These are phyloP conservation scores for Hemibagrus guttatus DNA, from an alignment of 2,797 vertebrate species.

Conservation along the genomic window DNA sequence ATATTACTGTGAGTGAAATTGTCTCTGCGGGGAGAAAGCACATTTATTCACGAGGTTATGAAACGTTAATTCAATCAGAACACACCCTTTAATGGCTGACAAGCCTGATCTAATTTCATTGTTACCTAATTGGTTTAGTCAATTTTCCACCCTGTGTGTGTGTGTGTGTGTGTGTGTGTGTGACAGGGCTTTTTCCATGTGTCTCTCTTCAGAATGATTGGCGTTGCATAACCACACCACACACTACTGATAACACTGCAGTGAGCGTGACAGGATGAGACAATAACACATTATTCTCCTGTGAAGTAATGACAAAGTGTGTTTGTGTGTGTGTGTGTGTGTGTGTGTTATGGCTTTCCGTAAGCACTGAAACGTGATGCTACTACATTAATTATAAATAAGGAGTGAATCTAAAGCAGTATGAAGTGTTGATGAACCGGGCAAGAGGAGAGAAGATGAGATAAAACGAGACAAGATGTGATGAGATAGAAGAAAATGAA, in stretches of 20 bases:
- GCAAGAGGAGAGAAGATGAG: too few relatives aligned
- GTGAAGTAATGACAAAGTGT: slow-evolving; percentile 27
- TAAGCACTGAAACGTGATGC: not conserved
- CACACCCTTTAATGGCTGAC: slow-evolving; percentile 8
- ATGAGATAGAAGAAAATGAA: not conserved
- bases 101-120: slow-evolving; percentile 36
- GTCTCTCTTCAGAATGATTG: slow-evolving; percentile 41
- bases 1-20: not conserved
- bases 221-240: slow-evolving; percentile 39
- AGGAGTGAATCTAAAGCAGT: not conserved
- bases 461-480: not conserved
- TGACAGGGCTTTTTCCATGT: slow-evolving; percentile 24
- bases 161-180: not conserved
- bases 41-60: not conserved
- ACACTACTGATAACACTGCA: slow-evolving; percentile 23
- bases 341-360: not conserved
- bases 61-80: slow-evolving; percentile 22
- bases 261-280: slow-evolving; percentile 1
- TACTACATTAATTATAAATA: not conserved
- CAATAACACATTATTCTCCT: not conserved
- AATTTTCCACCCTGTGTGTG: slow-evolving; percentile 5
- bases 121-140: slow-evolving; percentile 48
- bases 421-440: not conserved
- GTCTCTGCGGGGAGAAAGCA: not conserved
- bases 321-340: not conserved